phyloP scores from a whole-genome alignment of 2,113 vertebrate genomes.

The Silurus glanis region DNA sequence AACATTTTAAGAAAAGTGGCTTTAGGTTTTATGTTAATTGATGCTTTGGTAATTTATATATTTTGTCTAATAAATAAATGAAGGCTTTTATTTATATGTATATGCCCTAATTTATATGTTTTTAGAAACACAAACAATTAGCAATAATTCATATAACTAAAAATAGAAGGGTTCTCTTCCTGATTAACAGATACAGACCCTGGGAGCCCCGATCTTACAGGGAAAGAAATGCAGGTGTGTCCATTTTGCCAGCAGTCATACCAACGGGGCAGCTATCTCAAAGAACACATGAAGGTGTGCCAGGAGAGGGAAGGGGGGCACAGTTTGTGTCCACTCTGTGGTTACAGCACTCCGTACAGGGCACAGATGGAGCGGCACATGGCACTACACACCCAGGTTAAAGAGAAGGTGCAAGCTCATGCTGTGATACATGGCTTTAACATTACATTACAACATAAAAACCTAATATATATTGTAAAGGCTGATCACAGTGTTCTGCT shows the following conservation, averaged over 20 bases:
- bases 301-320: slow-evolving; percentile 67
- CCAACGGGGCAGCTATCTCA: slow-evolving; percentile 63
- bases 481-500: neutral
- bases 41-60: neutral
- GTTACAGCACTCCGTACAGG: slow-evolving; percentile 70
- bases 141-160: neutral
- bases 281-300: slow-evolving; percentile 75
- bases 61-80: neutral
- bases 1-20: neutral
- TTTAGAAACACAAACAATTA: neutral
- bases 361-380: slow-evolving; percentile 74
- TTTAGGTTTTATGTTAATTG: no score
- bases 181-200: slow-evolving; percentile 55
- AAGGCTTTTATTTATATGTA: neutral
- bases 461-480: neutral
- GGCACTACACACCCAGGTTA: slow-evolving; percentile 66
- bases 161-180: neutral
- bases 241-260: slow-evolving; percentile 74
- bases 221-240: slow-evolving; percentile 64
- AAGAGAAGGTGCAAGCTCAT: slow-evolving; percentile 66
- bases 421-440: neutral
- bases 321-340: slow-evolving; percentile 71
- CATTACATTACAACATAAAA: neutral
- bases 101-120: neutral
- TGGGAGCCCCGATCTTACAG: slow-evolving; percentile 41